phyloP scores from a whole-genome alignment of 2,113 vertebrate genomes.

The Chloebia gouldiae region DNA sequence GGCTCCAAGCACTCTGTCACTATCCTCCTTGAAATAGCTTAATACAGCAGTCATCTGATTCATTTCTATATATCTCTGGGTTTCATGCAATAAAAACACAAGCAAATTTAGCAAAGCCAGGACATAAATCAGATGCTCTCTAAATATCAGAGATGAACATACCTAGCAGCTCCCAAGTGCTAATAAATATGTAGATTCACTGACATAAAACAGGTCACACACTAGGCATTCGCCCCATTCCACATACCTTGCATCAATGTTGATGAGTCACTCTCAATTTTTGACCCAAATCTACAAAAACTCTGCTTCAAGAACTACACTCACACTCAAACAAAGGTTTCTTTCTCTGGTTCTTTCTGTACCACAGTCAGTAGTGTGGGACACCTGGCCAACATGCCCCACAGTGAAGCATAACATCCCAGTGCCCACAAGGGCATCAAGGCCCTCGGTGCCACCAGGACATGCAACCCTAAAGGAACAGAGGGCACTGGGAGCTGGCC shows the following conservation, averaged over 20 bases:
- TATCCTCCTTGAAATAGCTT: conserved; percentile 8
- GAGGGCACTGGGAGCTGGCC: neutral
- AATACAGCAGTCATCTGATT: neutral
- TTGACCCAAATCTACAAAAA: neutral
- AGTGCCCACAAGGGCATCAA: neutral
- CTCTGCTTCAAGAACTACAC: neutral
- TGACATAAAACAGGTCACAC: neutral
- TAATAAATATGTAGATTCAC: neutral
- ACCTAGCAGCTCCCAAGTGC: neutral
- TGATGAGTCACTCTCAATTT: neutral
- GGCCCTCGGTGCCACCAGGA: neutral
- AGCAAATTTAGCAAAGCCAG: neutral
- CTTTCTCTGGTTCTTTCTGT: neutral
- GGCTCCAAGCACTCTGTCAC: neutral
- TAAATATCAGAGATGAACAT: neutral
- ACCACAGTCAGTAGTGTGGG: neutral
- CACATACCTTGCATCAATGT: neutral
- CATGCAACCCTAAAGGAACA: neutral
- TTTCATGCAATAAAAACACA: neutral
- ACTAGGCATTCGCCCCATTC: neutral
- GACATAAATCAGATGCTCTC: neutral
- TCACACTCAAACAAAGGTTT: neutral
- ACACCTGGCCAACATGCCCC: neutral
- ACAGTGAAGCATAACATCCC: neutral
- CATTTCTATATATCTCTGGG: neutral